Conservation (phyloP, 2,888 invertebrate genomes). For the Zhuqinia jingwanae region DNA sequence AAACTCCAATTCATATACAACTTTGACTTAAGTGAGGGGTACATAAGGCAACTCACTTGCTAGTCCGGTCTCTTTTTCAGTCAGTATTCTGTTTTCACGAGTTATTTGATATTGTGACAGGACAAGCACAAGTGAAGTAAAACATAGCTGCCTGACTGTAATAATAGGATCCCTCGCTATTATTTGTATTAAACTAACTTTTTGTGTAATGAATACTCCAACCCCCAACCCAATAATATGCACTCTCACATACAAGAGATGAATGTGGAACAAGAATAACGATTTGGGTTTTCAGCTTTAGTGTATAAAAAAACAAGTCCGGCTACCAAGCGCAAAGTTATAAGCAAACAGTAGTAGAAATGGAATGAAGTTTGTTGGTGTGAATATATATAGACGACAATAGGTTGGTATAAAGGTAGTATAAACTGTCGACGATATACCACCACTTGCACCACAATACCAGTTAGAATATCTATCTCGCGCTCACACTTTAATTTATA, state of each 20-base stretch:
- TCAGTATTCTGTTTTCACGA: not conserved
- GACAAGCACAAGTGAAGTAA: conserved; percentile 14
- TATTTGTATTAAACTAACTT: conserved; percentile 39
- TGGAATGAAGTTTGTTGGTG: not conserved
- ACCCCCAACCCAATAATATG: too few relatives aligned
- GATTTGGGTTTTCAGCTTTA: not conserved
- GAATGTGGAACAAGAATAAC: conserved; percentile 9
- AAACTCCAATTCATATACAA: too few relatives aligned
- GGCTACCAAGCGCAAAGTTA: not conserved
- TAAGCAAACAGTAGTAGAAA: conserved; percentile 2
- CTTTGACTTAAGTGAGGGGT: too few relatives aligned
- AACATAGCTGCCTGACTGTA: conserved; percentile 5
- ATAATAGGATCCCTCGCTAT: conserved; percentile 15
- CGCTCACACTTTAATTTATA: not conserved
- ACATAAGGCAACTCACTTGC: too few relatives aligned
- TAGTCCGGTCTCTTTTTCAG: too few relatives aligned
- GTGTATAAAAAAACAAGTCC: not conserved
- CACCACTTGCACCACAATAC: too few relatives aligned
- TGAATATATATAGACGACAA: not conserved
- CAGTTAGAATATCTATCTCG: not conserved
- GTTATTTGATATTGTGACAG: conserved; percentile 55
- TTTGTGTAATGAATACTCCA: conserved; percentile 22
- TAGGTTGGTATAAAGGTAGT: too few relatives aligned
- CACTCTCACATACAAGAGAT: not conserved
- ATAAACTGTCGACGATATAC: too few relatives aligned